Conservation (phyloP, 2,797 vertebrate species). For the Leucoraja ocellata region DNA sequence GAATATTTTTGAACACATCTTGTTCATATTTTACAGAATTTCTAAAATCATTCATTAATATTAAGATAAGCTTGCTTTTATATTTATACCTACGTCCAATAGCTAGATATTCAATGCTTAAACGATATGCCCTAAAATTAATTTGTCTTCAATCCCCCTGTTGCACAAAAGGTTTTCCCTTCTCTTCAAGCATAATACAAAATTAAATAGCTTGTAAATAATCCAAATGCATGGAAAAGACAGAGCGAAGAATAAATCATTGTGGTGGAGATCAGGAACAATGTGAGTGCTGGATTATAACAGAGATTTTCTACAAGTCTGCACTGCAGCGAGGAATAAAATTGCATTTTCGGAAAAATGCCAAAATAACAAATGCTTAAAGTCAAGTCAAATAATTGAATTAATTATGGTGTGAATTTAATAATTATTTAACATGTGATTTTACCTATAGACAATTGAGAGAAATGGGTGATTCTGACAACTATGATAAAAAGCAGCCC, state of each 20-base stretch:
- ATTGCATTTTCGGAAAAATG: neutral
- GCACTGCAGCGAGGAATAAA: neutral
- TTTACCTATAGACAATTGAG: neutral
- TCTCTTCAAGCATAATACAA: neutral
- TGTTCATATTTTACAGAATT: neutral
- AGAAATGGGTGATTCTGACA: neutral
- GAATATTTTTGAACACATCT: neutral
- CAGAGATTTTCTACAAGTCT: no score
- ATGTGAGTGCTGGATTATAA: neutral
- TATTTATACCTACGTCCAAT: neutral
- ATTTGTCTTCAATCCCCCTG: neutral
- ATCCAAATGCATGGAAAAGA: neutral
- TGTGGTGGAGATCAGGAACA: neutral
- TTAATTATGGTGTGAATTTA: neutral
- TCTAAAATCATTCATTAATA: slow-evolving; percentile 1
- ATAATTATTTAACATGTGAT: neutral
- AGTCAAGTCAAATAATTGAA: neutral
- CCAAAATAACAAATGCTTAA: neutral
- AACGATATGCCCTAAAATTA: neutral
- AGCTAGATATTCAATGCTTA: neutral
- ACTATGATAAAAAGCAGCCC: no score
- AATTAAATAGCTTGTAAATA: neutral
- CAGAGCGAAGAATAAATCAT: neutral
- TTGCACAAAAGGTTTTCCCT: neutral
- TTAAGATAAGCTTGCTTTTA: neutral